phyloP scores from a whole-genome alignment of 2,888 invertebrate genomes.

The Lycophotia porphyrea region DNA sequence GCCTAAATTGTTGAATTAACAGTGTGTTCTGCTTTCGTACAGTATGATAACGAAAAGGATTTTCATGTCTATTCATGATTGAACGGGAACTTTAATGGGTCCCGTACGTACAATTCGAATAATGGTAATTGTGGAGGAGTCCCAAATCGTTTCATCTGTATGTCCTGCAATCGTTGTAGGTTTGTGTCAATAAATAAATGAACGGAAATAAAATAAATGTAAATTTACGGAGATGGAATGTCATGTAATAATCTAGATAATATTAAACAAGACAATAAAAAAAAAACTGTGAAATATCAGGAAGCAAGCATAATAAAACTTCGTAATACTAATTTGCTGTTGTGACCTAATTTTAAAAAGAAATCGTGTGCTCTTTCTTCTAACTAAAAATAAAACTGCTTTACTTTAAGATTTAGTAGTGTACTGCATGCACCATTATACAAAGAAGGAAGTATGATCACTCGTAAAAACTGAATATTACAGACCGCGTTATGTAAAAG shows the following conservation, averaged over 20 bases:
- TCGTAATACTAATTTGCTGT: not conserved
- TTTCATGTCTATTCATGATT: conserved; percentile 4
- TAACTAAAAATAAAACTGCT: conserved; percentile 18
- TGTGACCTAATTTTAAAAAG: conserved; percentile 20
- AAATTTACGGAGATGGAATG: too few species aligned
- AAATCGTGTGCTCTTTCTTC: conserved; percentile 1
- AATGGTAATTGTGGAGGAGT: not conserved
- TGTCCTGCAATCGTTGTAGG: not conserved
- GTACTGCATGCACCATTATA: conserved; percentile 8
- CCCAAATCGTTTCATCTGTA: not conserved
- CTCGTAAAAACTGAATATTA: conserved; percentile 42
- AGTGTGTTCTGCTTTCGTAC: not conserved
- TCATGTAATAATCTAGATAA: too few species aligned
- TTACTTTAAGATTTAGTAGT: conserved; percentile 40
- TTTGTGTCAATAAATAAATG: not conserved
- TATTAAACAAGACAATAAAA: too few species aligned
- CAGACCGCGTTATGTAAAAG: conserved; percentile 28
- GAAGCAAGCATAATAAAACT: conserved; percentile 7
- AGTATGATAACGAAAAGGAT: not conserved
- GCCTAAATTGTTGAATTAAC: not conserved
- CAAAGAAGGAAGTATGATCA: conserved; percentile 21
- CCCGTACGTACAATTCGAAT: not conserved
- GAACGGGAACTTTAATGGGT: not conserved
- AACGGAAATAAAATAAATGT: too few species aligned
- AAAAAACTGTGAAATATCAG: too few species aligned